Conservation (phyloP, 2,797 vertebrate genomes). For the Rhinophrynus dorsalis region DNA sequence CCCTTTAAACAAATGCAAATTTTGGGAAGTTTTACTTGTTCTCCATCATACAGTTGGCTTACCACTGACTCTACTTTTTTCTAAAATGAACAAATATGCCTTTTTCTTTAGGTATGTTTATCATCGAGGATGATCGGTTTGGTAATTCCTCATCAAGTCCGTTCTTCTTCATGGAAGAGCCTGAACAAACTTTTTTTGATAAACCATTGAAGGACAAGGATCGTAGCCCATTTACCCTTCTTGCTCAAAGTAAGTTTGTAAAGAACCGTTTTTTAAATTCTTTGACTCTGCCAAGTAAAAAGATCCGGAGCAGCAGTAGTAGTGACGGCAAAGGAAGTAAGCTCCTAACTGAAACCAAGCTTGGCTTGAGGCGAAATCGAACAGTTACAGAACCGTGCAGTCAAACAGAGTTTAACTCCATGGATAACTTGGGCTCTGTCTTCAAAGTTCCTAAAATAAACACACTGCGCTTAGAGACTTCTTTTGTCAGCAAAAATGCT, state of each 20-base stretch:
- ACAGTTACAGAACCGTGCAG: conserved; percentile 90
- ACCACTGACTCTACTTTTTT: too few relatives aligned
- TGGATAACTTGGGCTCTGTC: conserved; percentile 80
- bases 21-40: too few relatives aligned
- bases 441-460: conserved; percentile 86
- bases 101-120: conserved; percentile 86
- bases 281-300: conserved; percentile 92
- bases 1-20: too few relatives aligned
- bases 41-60: too few relatives aligned
- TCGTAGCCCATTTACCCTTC: conserved; percentile 89
- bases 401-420: conserved; percentile 73
- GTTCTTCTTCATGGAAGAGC: conserved; percentile 80
- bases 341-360: conserved; percentile 77
- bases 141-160: conserved; percentile 75
- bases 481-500: conserved; percentile 81
- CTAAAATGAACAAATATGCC: too few relatives aligned
- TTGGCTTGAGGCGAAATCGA: conserved; percentile 79
- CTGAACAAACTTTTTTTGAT: conserved; percentile 77
- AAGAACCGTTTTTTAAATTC: conserved; percentile 91
- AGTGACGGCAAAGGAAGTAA: conserved; percentile 88
- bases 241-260: conserved; percentile 88
- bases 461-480: conserved; percentile 88
- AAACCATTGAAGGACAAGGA: conserved; percentile 87
- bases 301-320: conserved; percentile 83
- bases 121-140: conserved; percentile 89